Percentiles rank a stretch among this genome's conserved stretches.
Conservation (phyloP, 30 jellyfish, hydroid and myxozoan genomes). For the Pelagia noctiluca region DNA sequence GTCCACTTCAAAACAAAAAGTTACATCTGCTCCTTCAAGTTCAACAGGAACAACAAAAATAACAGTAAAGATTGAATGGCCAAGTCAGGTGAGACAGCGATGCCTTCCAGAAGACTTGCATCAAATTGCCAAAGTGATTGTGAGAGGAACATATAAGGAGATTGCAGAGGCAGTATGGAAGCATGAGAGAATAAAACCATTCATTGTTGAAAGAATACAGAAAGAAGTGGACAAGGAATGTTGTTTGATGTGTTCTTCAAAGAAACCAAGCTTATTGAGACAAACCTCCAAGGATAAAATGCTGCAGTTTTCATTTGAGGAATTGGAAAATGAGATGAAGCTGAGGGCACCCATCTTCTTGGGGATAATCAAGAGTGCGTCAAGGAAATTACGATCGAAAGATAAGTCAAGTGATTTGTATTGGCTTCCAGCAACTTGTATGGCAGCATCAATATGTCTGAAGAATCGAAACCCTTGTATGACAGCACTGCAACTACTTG, state of each 20-base stretch:
- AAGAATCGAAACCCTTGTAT: slow-evolving; percentile 7
- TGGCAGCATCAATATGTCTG: slow-evolving; percentile 22
- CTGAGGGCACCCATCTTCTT: slow-evolving; percentile 25
- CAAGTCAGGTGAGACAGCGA: slow-evolving; percentile 44
- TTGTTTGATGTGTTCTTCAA: slow-evolving; percentile 14
- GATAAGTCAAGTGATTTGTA: slow-evolving; percentile 6
- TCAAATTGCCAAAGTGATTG: slow-evolving; percentile 40
- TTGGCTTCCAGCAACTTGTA: slow-evolving; percentile 12
- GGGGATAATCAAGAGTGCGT: slow-evolving; percentile 5
- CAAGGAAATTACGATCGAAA: background rate
- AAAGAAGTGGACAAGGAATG: slow-evolving; percentile 28
- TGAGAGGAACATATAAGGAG: slow-evolving; percentile 7
- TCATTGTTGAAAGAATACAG: slow-evolving; percentile 26
- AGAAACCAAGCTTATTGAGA: slow-evolving; percentile 30
- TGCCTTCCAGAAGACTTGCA: slow-evolving; percentile 32
- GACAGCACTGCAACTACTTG: slow-evolving; percentile 12
- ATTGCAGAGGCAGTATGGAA: slow-evolving; percentile 18
- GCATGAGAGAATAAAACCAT: slow-evolving; percentile 22
- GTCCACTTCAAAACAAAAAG: background rate
- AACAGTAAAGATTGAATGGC: slow-evolving; percentile 32
- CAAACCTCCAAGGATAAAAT: slow-evolving; percentile 16
- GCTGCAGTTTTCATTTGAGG: slow-evolving; percentile 23
- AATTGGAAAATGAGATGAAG: slow-evolving; percentile 8
- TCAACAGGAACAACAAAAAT: slow-evolving; percentile 4
- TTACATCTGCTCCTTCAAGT: slow-evolving; percentile 7